Percentiles rank a stretch among this genome's conserved stretches.
Evolutionary conservation across 2,113 vertebrate genomes (phyloP).

Genomic region (Larimichthys polyactis): DNA sequence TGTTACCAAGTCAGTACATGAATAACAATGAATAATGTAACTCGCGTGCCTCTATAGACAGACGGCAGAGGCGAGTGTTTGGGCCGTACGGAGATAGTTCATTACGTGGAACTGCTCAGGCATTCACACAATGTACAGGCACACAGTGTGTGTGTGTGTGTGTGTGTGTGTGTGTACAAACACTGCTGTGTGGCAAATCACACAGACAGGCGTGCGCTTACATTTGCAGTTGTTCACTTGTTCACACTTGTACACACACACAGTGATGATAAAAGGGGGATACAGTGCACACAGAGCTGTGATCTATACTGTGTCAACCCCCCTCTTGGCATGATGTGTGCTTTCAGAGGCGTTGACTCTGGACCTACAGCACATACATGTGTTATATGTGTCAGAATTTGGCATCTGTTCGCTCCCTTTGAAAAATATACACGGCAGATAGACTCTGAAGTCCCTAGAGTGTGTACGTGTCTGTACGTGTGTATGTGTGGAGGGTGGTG

Average conservation of each 20-base stretch:
- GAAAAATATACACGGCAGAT: conserved; percentile 21
- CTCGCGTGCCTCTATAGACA: conserved; percentile 18
- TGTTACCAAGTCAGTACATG: conserved; percentile 29
- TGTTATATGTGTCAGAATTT: conserved; percentile 25
- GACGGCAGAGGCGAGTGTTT: background rate
- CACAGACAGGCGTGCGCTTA: conserved; percentile 24
- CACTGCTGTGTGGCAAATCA: conserved; percentile 8
- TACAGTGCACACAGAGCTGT: conserved; percentile 33
- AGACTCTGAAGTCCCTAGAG: conserved; percentile 14
- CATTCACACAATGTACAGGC: background rate
- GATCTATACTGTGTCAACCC: conserved; percentile 19
- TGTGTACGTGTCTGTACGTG: conserved; percentile 23
- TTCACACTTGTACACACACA: background rate
- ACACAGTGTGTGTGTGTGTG: conserved; percentile 1
- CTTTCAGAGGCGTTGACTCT: conserved; percentile 31
- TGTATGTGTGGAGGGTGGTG: background rate
- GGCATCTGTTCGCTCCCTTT: conserved; percentile 28
- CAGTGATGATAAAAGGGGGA: conserved; percentile 35
- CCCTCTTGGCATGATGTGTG: conserved; percentile 18
- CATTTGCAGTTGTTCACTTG: conserved; percentile 5
- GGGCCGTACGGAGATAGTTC: conserved; percentile 4
- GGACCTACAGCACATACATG: conserved; percentile 7
- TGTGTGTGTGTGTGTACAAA: conserved; percentile 10
- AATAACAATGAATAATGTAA: conserved; percentile 64
- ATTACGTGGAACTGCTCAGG: background rate